A percentile compares a stretch with the other conserved stretches of the same genome.
phyloP scores from a whole-genome alignment of 2,888 invertebrate species.

The Palloptera scutellata region DNA sequence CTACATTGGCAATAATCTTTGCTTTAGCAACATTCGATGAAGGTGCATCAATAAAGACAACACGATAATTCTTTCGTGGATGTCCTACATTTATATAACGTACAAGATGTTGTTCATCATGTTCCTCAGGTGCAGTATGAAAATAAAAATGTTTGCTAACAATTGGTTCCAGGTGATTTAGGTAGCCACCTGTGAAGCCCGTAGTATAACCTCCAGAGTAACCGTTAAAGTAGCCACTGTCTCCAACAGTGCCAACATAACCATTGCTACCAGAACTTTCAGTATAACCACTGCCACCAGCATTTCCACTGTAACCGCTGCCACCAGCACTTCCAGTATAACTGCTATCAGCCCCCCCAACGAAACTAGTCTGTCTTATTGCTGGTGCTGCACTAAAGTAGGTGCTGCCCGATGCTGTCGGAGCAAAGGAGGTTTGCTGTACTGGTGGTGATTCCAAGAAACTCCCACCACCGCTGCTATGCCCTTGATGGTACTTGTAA shows the following conservation, averaged over 20 bases:
- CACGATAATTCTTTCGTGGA: slow-evolving; percentile 58
- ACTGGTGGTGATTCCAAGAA: slow-evolving; percentile 42
- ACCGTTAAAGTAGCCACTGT: slow-evolving; percentile 22
- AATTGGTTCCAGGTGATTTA: slow-evolving; percentile 52
- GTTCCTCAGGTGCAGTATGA: slow-evolving; percentile 60
- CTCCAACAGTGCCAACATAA: slow-evolving; percentile 34
- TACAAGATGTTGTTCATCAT: slow-evolving; percentile 56
- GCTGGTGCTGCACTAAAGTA: slow-evolving; percentile 45
- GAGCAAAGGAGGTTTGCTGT: slow-evolving; percentile 39
- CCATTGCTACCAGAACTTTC: slow-evolving; percentile 15
- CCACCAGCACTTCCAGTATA: slow-evolving; percentile 17
- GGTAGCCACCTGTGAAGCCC: slow-evolving; percentile 41
- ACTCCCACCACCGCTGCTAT: slow-evolving; percentile 42
- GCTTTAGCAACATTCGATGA: slow-evolving; percentile 52
- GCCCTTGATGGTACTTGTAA: slow-evolving; percentile 51
- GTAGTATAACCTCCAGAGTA: slow-evolving; percentile 40
- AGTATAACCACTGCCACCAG: slow-evolving; percentile 33
- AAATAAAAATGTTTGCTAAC: slow-evolving; percentile 60
- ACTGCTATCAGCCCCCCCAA: slow-evolving; percentile 9
- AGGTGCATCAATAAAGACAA: slow-evolving; percentile 62
- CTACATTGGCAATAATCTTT: slow-evolving; percentile 58
- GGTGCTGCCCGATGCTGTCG: slow-evolving; percentile 47
- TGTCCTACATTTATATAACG: slow-evolving; percentile 58
- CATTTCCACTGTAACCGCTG: slow-evolving; percentile 31
- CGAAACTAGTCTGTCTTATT: slow-evolving; percentile 24